Base-by-base conservation (phyloP, 2,888 invertebrate genomes). In the Tromatobia lineatoria region DNA sequence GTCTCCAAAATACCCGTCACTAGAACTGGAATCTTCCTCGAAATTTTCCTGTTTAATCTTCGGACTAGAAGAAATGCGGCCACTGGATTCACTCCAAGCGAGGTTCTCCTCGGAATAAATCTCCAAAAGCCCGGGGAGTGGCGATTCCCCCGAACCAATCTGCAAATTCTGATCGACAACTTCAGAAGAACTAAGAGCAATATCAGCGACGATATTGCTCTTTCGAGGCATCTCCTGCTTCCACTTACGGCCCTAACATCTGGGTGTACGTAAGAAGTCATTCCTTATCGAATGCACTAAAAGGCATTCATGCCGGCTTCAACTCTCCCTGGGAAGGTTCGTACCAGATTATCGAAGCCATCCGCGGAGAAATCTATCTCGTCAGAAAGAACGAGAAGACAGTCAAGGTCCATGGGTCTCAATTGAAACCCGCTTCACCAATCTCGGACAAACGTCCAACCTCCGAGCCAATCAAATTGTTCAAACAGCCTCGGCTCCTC, bases 61-160 rank as follows among this genome's bases (percentile, higher is more conserved):
- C 57, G 84, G 0, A 66, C 70, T 3, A 13, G 83, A 7, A 50
- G 57, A 2, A 87, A 87, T 47, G 86, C 80, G 0, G 83, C 82
- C 4, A 85, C 84, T 11, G 80, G 25, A 18, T 64, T 13, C 4
- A 34, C 82, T 0, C 73, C 85, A 0, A 78, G 79, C 15, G 29
- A n/a, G 23, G 10, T 10, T 0, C 10, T 52, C 4, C 18, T 20
- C n/a, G 20, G 20, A 15, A 20, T 20, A 2, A 52, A 52, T 20
- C 52, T 20, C 1, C 52, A 52, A 18, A 20, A 15, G 10, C 52
- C 52, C 7, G 20, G n/a, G 1, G 52, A 52, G 20, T 52, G n/a
- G n/a, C 52, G 52, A 2, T 45, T 15, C 45, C 45, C 3, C 13
- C 3, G 8, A 4, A 8, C 13, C 11, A 45, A 45, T 6, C 3